Base-by-base conservation (phyloP, 2,113 vertebrate species). In the Haemorhous mexicanus region DNA sequence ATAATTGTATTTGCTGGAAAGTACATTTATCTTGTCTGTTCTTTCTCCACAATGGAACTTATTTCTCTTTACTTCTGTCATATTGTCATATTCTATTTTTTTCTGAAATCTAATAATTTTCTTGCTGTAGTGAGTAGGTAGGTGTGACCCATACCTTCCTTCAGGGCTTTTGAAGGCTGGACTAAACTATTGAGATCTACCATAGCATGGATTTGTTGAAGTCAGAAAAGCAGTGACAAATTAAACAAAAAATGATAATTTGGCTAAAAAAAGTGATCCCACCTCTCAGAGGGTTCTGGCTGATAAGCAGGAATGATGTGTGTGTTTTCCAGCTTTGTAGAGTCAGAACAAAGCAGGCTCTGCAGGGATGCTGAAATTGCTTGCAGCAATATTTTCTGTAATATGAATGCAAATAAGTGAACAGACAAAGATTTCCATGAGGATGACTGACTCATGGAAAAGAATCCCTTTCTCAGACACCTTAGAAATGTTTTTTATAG, bases 351-450 rank as follows among this genome's bases (percentile, higher is more conserved):
- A 91, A 95, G 74, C 70, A 69, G 35, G 37, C 78, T 83, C 78
- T 79, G n/a, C 75, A 67, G 59, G 75, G 84, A 87, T 59, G 75
- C 74, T 87, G 82, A 58, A 79, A 87, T 73, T 43, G 93, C 87
- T 95, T 55, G n/a, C 67, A 70, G 94, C 70, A 67, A 37, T 79
- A 22, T 76, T 73, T 95, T 85, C 74, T 93, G 32, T 85, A 87
- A 53, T 73, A 55, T 70, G 89, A 95, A 90, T 91, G 67, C 82
- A 94, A 94, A 91, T 69, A 91, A 91, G 52, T 3, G 26, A 94
- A 53, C 30, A 87, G n/a, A 63, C 32, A 66, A 46, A 91, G 49
- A n/a, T 72, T 90, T 85, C 53, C 15, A 7, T 28, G 39, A 61
- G 43, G 15, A 37, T 41, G 46, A 39, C 27, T 1, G 3, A 7